Evolutionary conservation across 2,113 vertebrate genomes (phyloP), one percentile per base, ranked within the genome.

Genomic region (Entosphenus tridentatus): DNA sequence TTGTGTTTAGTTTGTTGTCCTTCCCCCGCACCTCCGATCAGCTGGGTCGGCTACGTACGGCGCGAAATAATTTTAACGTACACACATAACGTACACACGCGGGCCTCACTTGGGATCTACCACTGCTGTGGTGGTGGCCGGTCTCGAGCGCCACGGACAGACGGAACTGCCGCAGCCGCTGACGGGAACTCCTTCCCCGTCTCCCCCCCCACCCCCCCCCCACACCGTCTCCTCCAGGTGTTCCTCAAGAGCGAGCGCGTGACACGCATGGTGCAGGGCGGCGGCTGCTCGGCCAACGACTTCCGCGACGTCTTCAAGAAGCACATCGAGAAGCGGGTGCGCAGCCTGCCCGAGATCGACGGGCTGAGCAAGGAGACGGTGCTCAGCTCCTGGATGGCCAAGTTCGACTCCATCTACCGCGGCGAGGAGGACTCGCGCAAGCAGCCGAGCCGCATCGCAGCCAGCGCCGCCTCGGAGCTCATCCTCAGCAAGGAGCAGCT

Each of bases 401-500:
- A 98, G 74, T 98, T 96, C 11, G 93, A 98, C 69, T 89, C 90
- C 12, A 98, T 98, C 78, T 89, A 98, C 77, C 85, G 92, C 0
- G 93, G 93, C 1, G 93, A 98, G 17, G 93, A 98, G 75, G 93
- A 98, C 75, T 88, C 84, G 6, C 80, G 89, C 70, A 98, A 95
- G 74, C 90, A 92, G 12, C 93, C 96, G 77, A 89, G 93, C 77
- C 82, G 90, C 21, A 83, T 96, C 85, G 95, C 90, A 0, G 88
- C 90, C 0, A 96, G 89, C 0, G 89, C 92, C 0, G 90, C 93
- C 72, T 98, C 93, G 0, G 93, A 96, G 78, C 87, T 98, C 75
- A 98, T 98, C 75, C 87, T 98, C 73, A 98, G 93, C 82, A 98
- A 98, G 75, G 93, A 98, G 76, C 93, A 98, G 71, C 85, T 98